Evolutionary conservation across 1,140 invertebrate genomes (phyloP).

Genomic region (Macrobrachium rosenbergii): DNA sequence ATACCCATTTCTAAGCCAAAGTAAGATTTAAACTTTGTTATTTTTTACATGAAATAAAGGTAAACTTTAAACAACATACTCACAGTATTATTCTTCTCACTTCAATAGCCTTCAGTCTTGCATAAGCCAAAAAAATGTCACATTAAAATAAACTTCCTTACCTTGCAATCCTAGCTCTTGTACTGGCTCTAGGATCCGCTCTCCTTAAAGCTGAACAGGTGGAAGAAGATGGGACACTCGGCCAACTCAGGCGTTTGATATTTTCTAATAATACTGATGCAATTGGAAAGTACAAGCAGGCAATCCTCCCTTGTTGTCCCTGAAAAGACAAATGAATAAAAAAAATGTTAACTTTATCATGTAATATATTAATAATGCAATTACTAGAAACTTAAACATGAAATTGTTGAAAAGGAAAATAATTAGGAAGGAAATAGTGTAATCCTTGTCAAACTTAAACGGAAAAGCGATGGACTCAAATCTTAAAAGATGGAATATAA

Average conservation of each 20-base stretch:
- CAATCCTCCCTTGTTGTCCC: slow-evolving; percentile 87
- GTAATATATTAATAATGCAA: neutral
- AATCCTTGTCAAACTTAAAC: no score
- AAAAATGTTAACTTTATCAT: neutral
- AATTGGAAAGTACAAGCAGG: slow-evolving; percentile 91
- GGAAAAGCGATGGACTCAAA: neutral
- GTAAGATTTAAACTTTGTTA: no score
- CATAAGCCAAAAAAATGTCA: neutral
- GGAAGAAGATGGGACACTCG: slow-evolving; percentile 65
- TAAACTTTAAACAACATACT: no score
- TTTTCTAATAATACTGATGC: slow-evolving; percentile 88
- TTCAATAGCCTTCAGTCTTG: no score
- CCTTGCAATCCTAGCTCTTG: slow-evolving; percentile 58
- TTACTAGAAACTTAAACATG: no score
- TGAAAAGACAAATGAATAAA: slow-evolving; percentile 67
- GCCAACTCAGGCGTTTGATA: slow-evolving; percentile 75
- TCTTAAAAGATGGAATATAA: neutral
- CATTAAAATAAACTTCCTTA: slow-evolving; percentile 18
- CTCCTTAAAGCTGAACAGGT: slow-evolving; percentile 12
- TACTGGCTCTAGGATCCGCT: slow-evolving; percentile 56
- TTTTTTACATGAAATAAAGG: no score
- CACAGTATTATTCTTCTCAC: no score
- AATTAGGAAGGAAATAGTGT: no score
- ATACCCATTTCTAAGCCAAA: no score
- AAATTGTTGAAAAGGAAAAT: no score